Evolutionary conservation across 2,888 invertebrate species (phyloP).

Genomic region (Tetanocera ferruginea): DNA sequence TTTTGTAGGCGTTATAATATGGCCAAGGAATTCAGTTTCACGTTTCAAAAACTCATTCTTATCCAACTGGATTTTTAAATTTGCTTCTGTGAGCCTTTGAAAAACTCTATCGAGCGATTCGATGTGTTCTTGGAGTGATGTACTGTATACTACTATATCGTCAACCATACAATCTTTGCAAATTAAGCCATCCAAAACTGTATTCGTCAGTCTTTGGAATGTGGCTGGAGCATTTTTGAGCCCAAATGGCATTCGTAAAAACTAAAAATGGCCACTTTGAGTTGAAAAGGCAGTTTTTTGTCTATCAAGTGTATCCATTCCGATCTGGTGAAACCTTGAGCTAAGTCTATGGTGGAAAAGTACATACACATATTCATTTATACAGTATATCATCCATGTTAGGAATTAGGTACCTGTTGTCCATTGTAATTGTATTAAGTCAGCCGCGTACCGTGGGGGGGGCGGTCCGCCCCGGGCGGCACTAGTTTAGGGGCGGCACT

Average conservation of each 20-base stretch:
- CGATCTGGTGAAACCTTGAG: constrained; percentile 47
- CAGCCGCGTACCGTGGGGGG: no score
- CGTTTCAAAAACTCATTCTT: constrained; percentile 53
- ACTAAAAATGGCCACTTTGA: no score
- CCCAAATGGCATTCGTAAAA: no score
- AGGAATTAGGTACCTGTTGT: constrained; percentile 46
- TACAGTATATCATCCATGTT: constrained; percentile 45
- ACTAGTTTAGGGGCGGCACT: no score
- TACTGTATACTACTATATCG: constrained; percentile 56
- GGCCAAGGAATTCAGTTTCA: constrained; percentile 56
- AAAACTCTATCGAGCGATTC: constrained; percentile 49
- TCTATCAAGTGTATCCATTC: constrained; percentile 39
- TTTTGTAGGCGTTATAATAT: constrained; percentile 55
- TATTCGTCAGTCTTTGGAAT: constrained; percentile 51
- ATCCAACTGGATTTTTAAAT: constrained; percentile 54
- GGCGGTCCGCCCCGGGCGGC: no score
- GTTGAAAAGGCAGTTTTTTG: constrained; percentile 45
- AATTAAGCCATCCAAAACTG: constrained; percentile 49
- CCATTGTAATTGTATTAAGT: constrained; percentile 45
- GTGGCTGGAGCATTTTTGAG: no score
- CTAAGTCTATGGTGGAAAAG: constrained; percentile 44
- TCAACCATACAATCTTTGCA: constrained; percentile 56
- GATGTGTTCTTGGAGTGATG: constrained; percentile 54
- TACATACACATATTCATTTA: constrained; percentile 43
- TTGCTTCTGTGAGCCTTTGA: constrained; percentile 45